A percentile compares a stretch with the other conserved stretches of the same genome.
phyloP scores from a whole-genome alignment of 2,797 vertebrate species.

The Lepilemur ruficaudatus region DNA sequence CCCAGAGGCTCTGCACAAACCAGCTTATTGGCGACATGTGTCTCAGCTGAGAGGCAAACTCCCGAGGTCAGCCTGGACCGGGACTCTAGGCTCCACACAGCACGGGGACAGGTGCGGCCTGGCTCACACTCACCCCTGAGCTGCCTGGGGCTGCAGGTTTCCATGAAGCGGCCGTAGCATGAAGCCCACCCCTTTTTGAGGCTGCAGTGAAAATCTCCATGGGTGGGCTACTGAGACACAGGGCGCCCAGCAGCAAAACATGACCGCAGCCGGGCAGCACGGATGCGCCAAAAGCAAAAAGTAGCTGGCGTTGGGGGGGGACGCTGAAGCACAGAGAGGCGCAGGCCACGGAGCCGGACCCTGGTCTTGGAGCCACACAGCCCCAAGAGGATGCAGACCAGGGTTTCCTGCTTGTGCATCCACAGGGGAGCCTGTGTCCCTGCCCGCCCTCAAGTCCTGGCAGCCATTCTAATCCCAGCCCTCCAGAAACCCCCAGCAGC shows the following conservation, averaged over 20 bases:
- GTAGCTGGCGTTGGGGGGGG: fast-evolving
- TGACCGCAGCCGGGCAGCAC: fast-evolving
- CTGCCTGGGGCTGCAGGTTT: neutral
- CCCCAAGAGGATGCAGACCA: neutral
- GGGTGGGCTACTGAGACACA: neutral
- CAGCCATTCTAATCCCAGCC: too few species aligned
- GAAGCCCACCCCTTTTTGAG: neutral
- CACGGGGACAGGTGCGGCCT: neutral
- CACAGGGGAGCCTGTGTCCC: neutral
- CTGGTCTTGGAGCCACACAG: neutral
- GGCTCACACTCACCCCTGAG: too few species aligned
- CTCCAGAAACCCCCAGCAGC: neutral
- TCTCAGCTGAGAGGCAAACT: neutral
- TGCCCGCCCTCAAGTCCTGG: neutral
- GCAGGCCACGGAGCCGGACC: neutral
- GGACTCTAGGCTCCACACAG: neutral
- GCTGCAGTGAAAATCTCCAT: neutral
- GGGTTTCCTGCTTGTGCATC: too few species aligned
- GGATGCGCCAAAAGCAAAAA: neutral
- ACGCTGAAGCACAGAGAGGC: too few species aligned
- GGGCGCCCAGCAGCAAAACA: neutral
- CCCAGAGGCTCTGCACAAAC: neutral
- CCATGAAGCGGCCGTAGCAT: fast-evolving
- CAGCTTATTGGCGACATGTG: neutral
- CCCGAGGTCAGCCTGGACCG: fast-evolving